These are phyloP conservation scores for Callyntrura sp. DNA, from an alignment of 2,888 invertebrate species.

Conservation along the genomic window DNA sequence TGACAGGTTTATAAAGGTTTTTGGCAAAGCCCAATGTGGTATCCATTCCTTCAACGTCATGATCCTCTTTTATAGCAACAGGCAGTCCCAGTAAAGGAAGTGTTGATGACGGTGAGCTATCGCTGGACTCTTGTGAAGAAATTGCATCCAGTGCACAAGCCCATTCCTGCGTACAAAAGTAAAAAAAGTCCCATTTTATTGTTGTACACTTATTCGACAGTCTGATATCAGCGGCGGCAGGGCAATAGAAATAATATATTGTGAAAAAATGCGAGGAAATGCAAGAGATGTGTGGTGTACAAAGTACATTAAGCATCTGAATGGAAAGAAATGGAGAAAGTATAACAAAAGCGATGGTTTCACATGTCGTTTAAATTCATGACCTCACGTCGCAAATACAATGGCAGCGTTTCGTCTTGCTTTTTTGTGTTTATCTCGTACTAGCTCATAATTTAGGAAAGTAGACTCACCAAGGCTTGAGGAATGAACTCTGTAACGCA, in stretches of 20 bases:
- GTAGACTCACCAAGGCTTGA: slow-evolving; percentile 81
- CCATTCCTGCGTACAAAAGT: slow-evolving; percentile 71
- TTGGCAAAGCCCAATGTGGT: slow-evolving; percentile 84
- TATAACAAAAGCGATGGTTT: slow-evolving; percentile 53
- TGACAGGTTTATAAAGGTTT: slow-evolving; percentile 84
- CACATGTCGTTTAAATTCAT: slow-evolving; percentile 67
- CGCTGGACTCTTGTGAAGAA: neutral
- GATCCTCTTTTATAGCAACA: slow-evolving; percentile 85
- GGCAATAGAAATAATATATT: neutral
- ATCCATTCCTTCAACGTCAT: slow-evolving; percentile 85
- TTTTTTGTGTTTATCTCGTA: slow-evolving; percentile 30
- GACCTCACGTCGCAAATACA: slow-evolving; percentile 53
- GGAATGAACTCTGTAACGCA: slow-evolving; percentile 84
- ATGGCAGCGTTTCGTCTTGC: neutral
- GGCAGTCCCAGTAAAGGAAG: slow-evolving; percentile 85
- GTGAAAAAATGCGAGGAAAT: slow-evolving; percentile 28
- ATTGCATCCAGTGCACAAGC: slow-evolving; percentile 79
- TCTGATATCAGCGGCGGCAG: too few relatives aligned
- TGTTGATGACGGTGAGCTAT: slow-evolving; percentile 28
- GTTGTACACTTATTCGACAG: too few relatives aligned
- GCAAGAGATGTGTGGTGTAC: slow-evolving; percentile 7
- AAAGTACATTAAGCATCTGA: too few relatives aligned
- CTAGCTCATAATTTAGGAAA: slow-evolving; percentile 43
- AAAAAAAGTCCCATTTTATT: neutral
- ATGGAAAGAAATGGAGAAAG: neutral